These are phyloP conservation scores for Tryphoninae sp. DNA, from an alignment of 2,888 invertebrate species.

Conservation along the genomic window DNA sequence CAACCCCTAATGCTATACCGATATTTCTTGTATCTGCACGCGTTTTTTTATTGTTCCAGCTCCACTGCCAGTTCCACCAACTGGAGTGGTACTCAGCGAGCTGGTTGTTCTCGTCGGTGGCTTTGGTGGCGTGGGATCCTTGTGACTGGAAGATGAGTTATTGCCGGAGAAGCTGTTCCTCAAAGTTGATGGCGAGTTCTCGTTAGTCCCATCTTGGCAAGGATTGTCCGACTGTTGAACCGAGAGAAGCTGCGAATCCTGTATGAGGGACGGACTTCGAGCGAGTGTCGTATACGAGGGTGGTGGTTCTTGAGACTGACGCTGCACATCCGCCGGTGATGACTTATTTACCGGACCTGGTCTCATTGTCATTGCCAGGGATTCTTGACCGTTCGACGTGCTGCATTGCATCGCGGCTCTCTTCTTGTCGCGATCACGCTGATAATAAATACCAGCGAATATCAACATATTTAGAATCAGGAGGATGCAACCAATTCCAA, in stretches of 20 bases:
- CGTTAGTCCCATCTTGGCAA: constrained; percentile 49
- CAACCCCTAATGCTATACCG: constrained; percentile 85
- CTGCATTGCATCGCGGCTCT: constrained; percentile 75
- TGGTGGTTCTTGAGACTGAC: constrained; percentile 80
- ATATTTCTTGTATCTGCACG: constrained; percentile 91
- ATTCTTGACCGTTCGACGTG: constrained; percentile 77
- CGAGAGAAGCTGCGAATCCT: constrained; percentile 57
- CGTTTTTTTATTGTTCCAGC: constrained; percentile 87
- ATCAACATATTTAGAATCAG: constrained; percentile 88
- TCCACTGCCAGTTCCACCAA: constrained; percentile 52
- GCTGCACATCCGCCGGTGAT: constrained; percentile 76
- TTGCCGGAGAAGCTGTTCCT: constrained; percentile 49
- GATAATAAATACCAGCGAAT: constrained; percentile 90
- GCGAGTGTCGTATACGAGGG: constrained; percentile 83
- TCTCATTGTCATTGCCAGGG: constrained; percentile 79
- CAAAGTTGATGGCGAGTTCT: constrained; percentile 30
- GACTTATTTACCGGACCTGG: constrained; percentile 75
- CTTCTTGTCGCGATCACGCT: constrained; percentile 84
- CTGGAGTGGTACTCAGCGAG: constrained; percentile 66
- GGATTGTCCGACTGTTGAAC: constrained; percentile 57
- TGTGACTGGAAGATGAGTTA: constrained; percentile 66
- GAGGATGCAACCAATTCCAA: constrained; percentile 88
- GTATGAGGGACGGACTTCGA: constrained; percentile 75
- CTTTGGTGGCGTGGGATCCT: constrained; percentile 74
- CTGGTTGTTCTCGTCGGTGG: constrained; percentile 78